Conservation (phyloP, 2,888 invertebrate species). For the Criorhina ranunculi region DNA sequence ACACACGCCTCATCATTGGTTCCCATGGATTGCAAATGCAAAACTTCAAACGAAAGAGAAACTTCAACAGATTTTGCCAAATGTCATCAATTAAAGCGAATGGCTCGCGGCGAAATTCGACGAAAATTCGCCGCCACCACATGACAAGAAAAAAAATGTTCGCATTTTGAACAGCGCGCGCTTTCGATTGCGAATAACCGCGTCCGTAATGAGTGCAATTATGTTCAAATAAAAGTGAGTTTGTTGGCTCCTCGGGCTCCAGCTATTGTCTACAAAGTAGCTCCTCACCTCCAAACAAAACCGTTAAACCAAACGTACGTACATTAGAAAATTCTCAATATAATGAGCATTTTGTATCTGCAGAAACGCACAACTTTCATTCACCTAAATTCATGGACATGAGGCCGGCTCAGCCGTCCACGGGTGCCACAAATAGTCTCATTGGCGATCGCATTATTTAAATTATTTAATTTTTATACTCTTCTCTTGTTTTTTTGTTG, state of each 20-base stretch:
- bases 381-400: constrained; percentile 31
- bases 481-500: neutral
- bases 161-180: neutral
- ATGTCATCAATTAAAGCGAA: too few species aligned
- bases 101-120: too few species aligned
- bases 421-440: constrained; percentile 21
- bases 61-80: too few species aligned
- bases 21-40: too few species aligned
- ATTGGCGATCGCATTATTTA: constrained; percentile 28
- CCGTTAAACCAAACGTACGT: neutral
- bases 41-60: too few species aligned
- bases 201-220: constrained; percentile 28
- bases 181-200: constrained; percentile 26
- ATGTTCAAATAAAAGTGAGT: constrained; percentile 24
- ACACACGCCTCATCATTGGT: too few species aligned
- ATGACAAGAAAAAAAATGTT: too few species aligned
- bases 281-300: neutral
- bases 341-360: constrained; percentile 15
- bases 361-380: constrained; percentile 31
- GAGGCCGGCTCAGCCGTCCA: neutral
- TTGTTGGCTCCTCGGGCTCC: neutral
- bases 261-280: too few species aligned
- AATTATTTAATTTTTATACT: neutral
- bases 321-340: constrained; percentile 32
- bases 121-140: too few species aligned